Conservation (phyloP, 2,113 vertebrate species). For the Hylia prasina region DNA sequence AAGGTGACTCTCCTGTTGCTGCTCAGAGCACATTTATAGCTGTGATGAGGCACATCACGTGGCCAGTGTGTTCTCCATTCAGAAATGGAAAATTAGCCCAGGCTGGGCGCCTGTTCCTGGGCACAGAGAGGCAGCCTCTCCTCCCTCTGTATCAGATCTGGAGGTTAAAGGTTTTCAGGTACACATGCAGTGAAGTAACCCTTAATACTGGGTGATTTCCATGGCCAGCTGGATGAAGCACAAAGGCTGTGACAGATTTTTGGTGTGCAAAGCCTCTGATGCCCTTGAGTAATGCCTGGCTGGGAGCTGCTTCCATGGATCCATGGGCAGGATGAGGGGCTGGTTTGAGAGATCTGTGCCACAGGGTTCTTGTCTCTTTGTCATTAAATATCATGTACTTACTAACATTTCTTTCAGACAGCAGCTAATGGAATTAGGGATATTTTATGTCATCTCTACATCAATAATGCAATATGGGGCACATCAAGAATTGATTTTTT, state of each 20-base stretch:
- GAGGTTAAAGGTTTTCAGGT: not conserved
- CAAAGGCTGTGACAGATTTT: not conserved
- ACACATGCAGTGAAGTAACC: not conserved
- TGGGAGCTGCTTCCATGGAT: not conserved
- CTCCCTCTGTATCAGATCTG: not conserved
- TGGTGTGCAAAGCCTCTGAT: not conserved
- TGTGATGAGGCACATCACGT: not conserved
- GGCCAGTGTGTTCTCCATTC: not conserved
- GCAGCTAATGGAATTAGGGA: slow-evolving; percentile 61
- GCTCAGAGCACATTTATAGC: not conserved
- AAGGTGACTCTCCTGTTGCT: not conserved
- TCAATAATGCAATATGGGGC: slow-evolving; percentile 56
- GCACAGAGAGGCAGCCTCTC: not conserved
- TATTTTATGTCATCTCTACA: slow-evolving; percentile 50
- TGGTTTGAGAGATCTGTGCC: not conserved
- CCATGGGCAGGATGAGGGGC: not conserved
- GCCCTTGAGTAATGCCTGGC: not conserved
- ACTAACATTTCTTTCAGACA: slow-evolving; percentile 34
- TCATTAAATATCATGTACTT: not conserved
- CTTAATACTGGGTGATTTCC: not conserved
- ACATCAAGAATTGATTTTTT: slow-evolving; percentile 49
- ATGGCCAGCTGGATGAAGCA: not conserved
- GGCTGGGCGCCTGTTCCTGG: not conserved
- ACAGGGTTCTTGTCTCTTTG: not conserved
- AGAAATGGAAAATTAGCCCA: not conserved